These are phyloP conservation scores for Dione juno DNA, from an alignment of 2,888 invertebrate genomes.

Conservation along the genomic window DNA sequence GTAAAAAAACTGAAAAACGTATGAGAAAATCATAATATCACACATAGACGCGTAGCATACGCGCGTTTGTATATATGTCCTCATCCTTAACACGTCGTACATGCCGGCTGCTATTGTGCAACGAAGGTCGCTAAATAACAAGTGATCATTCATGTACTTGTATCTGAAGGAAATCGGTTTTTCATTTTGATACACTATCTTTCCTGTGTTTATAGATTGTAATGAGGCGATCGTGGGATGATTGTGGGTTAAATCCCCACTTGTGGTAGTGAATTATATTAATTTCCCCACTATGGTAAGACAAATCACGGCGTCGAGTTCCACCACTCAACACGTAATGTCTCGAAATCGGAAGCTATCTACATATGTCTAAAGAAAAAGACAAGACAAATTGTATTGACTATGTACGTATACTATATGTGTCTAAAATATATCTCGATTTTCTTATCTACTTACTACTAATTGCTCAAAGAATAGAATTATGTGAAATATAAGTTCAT, in stretches of 20 bases:
- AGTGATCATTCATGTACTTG: constrained; percentile 45
- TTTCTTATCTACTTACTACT: not conserved
- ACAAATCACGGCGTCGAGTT: too few relatives aligned
- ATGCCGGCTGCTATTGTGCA: constrained; percentile 67
- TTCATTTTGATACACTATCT: constrained; percentile 22
- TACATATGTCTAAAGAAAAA: too few relatives aligned
- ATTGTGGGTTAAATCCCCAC: too few relatives aligned
- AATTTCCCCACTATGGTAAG: too few relatives aligned
- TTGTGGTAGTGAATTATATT: too few relatives aligned
- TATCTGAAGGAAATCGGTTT: constrained; percentile 40
- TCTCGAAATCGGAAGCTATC: too few relatives aligned
- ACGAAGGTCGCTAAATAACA: constrained; percentile 68
- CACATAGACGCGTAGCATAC: constrained; percentile 12
- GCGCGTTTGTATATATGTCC: constrained; percentile 34
- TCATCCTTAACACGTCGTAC: constrained; percentile 59
- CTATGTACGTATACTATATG: not conserved
- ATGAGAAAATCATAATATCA: constrained; percentile 4
- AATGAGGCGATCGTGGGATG: too few relatives aligned
- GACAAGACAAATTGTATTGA: too few relatives aligned
- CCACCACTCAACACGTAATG: too few relatives aligned
- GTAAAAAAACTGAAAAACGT: not conserved
- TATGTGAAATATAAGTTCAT: constrained; percentile 4
- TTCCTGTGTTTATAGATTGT: not conserved
- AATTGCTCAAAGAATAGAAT: not conserved
- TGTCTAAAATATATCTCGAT: not conserved